phyloP scores from a whole-genome alignment of 2,888 invertebrate genomes.

The Callosobruchus maculatus region DNA sequence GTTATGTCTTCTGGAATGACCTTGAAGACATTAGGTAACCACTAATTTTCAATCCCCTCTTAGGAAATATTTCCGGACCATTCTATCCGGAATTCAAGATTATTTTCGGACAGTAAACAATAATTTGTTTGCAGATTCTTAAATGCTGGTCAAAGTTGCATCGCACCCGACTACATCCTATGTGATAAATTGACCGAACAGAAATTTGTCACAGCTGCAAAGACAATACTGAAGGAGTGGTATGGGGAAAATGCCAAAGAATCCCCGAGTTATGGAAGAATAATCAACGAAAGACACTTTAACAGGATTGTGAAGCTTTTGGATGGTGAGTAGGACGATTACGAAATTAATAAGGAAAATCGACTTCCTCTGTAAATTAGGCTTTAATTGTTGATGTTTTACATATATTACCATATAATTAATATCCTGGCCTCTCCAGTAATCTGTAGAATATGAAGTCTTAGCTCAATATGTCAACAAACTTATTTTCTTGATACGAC shows the following conservation, averaged over 20 bases:
- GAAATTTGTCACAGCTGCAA: slow-evolving; percentile 46
- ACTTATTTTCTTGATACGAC: too few relatives aligned
- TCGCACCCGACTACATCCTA: slow-evolving; percentile 92
- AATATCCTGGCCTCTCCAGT: too few relatives aligned
- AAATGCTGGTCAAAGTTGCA: slow-evolving; percentile 92
- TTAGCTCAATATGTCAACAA: too few relatives aligned
- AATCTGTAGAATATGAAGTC: too few relatives aligned
- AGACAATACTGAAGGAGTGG: slow-evolving; percentile 70
- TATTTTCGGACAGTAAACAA: too few relatives aligned
- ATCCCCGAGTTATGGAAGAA: slow-evolving; percentile 79
- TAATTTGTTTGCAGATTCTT: slow-evolving; percentile 60
- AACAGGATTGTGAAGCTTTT: slow-evolving; percentile 69
- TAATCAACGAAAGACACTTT: slow-evolving; percentile 83
- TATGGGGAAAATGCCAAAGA: slow-evolving; percentile 77
- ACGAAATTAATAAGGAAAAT: not conserved
- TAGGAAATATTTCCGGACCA: too few relatives aligned
- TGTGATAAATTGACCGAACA: slow-evolving; percentile 74
- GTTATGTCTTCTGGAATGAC: too few relatives aligned
- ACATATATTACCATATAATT: not conserved
- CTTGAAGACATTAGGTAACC: too few relatives aligned
- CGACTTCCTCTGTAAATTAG: not conserved
- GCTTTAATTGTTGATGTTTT: not conserved
- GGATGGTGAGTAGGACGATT: slow-evolving; percentile 39
- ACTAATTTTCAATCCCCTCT: too few relatives aligned
- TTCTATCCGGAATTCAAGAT: too few relatives aligned